Evolutionary conservation across 2,113 vertebrate genomes (phyloP).

Genomic region (Cichladusa arquata): DNA sequence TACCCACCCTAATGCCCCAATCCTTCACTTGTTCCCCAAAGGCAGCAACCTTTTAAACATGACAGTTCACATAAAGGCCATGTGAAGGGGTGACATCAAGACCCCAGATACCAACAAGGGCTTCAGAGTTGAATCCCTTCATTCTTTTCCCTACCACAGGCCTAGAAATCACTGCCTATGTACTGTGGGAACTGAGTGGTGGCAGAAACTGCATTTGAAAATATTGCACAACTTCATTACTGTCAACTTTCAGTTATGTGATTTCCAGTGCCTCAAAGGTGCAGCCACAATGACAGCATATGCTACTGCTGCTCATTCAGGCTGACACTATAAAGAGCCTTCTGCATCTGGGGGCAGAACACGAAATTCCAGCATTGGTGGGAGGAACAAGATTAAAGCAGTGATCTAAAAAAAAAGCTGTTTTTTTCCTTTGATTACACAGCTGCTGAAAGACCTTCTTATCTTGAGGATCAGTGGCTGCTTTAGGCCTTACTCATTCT

Average conservation of each 20-base stretch:
- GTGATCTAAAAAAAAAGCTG: background rate
- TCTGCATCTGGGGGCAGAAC: background rate
- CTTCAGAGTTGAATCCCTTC: background rate
- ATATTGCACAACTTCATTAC: background rate
- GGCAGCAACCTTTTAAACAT: background rate
- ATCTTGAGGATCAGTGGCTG: background rate
- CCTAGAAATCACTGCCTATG: background rate
- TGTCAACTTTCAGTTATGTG: background rate
- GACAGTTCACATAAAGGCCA: background rate
- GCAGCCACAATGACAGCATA: accelerated
- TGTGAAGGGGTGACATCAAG: background rate
- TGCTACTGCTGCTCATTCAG: background rate
- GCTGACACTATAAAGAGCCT: background rate
- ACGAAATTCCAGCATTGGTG: background rate
- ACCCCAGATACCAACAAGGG: background rate
- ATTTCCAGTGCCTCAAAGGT: background rate
- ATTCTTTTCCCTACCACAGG: background rate
- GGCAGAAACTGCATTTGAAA: background rate
- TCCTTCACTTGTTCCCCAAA: background rate
- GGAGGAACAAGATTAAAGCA: slow-evolving; percentile 29
- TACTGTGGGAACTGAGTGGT: background rate
- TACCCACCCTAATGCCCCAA: background rate
- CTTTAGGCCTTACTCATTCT: background rate
- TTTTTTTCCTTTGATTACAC: background rate
- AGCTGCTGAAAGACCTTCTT: background rate